Evolutionary conservation across 2,113 vertebrate genomes (phyloP).

Genomic region (Pycnonotus jocosus): DNA sequence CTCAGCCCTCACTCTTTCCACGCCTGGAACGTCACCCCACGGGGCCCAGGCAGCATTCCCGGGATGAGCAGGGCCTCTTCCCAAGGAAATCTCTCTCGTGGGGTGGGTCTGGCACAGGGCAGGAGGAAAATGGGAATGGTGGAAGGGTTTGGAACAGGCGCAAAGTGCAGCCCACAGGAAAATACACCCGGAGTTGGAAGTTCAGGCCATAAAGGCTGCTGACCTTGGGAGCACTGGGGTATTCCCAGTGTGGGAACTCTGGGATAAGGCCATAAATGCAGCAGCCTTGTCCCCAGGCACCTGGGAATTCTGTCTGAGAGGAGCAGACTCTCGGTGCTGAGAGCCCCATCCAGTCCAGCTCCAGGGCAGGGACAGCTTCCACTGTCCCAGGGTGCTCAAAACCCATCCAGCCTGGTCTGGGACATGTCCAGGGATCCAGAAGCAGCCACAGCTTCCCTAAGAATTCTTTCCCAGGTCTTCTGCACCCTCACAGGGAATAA

Average conservation of each 20-base stretch:
- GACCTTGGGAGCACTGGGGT: neutral
- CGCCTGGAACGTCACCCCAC: neutral
- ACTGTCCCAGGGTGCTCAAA: accelerated
- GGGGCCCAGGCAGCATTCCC: neutral
- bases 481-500: neutral
- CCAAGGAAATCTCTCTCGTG: neutral
- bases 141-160: accelerated
- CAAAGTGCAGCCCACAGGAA: neutral
- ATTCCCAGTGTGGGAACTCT: neutral
- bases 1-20: neutral
- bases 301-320: neutral
- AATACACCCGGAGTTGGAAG: neutral
- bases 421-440: neutral
- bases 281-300: neutral
- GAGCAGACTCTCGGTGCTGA: accelerated
- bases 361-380: neutral
- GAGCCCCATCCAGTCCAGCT: neutral
- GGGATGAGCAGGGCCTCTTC: neutral
- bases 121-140: accelerated
- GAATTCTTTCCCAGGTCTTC: neutral
- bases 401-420: neutral
- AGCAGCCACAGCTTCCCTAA: neutral
- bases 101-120: neutral
- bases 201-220: neutral
- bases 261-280: neutral